These are phyloP conservation scores for Mercenaria mercenaria DNA, from an alignment of 1,140 invertebrate genomes.

Conservation along the genomic window DNA sequence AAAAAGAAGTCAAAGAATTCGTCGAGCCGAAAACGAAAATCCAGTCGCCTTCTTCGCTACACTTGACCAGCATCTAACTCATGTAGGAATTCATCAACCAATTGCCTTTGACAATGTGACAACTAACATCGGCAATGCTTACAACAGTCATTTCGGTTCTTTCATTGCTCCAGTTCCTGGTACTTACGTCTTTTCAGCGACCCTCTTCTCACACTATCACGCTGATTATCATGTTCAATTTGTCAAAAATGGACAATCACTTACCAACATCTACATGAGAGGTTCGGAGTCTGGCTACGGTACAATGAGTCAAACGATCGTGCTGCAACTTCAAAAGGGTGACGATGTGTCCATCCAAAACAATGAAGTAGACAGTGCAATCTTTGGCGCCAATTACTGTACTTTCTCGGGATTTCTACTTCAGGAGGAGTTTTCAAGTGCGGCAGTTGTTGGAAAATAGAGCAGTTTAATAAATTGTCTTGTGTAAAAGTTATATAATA, in stretches of 20 bases:
- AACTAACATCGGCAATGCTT: conserved; percentile 5
- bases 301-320: neutral
- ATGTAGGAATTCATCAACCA: neutral
- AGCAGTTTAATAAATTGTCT: too few species aligned
- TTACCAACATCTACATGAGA: neutral
- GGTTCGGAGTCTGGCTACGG: neutral
- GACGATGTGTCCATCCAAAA: neutral
- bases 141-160: too few species aligned
- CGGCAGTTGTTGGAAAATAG: neutral
- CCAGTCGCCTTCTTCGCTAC: conserved; percentile 7
- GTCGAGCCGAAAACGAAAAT: too few species aligned
- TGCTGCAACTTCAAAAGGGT: neutral
- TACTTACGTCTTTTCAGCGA: conserved; percentile 14
- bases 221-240: neutral
- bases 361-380: neutral
- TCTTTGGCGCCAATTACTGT: neutral
- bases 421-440: neutral
- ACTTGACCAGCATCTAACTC: neutral
- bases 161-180: conserved; percentile 10
- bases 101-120: neutral
- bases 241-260: neutral
- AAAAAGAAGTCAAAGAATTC: too few species aligned
- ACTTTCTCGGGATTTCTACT: conserved; percentile 9
- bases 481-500: too few species aligned
- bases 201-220: neutral